Base-by-base conservation (phyloP, 2,797 vertebrate genomes). In the Lithobates sylvaticus region DNA sequence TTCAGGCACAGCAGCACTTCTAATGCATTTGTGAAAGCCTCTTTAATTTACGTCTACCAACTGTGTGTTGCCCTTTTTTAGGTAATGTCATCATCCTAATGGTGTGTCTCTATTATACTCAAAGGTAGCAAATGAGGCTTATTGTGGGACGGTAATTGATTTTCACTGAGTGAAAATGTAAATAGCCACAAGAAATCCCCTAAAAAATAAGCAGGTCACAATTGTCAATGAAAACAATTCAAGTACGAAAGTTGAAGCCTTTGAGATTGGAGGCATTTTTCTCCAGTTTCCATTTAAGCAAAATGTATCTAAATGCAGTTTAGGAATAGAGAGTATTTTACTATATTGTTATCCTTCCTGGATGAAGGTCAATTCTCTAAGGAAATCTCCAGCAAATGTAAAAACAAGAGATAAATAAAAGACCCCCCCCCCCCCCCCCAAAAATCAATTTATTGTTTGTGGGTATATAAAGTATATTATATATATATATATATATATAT, bases 41-140 rank as follows among this genome's bases (percentile, higher is more conserved):
- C 92, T 94, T 95, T 96, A 96, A 97, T 96, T 97, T 96, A 97
- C 95, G 95, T 98, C 96, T 96, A 95, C 96, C 97, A 96, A 96
- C 96, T 98, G 97, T 94, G 96, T 96, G 95, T 96, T 97, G 96
- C 96, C 96, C 96, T 96, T 96, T 97, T 97, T 96, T 96, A 95
- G 95, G 96, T 96, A 96, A 96, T 96, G 96, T 97, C 96, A 97
- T 96, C 96, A 93, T 97, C 94, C 96, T 98, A 98, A 99, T 98
- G 97, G 96, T 96, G 95, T 97, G 95, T 97, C 97, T 97, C 96
- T 97, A 97, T 97, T 97, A 96, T 96, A 94, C 97, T 97, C 96
- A 95, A 97, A 97, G 97, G 96, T 96, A 96, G 96, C 94, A 97
- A 97, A 97, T 98, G 95, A 97, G 95, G 96, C 97, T 97, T 97